Base-by-base conservation (phyloP, 2,888 invertebrate genomes). In the Beris chalybata region DNA sequence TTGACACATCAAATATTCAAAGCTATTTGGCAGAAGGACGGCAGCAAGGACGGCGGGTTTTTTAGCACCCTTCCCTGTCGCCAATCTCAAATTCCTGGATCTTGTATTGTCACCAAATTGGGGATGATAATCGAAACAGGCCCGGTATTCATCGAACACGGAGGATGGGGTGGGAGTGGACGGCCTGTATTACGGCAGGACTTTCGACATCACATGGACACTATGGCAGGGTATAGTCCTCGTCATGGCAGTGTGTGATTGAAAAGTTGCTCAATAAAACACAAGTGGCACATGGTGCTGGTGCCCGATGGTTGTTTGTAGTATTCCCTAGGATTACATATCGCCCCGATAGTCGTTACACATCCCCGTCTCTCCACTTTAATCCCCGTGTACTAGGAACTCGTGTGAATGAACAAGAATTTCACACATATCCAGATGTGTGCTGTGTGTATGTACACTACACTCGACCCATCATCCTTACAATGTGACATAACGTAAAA, bases 351-450 rank as follows among this genome's bases (percentile, higher is more conserved):
- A n/a, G 31, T 31, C 63, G 22, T 52, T 45, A 53, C 30, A 38
- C 31, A 13, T 44, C 22, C 31, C 43, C 64, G 47, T 13, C 43
- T 29, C 38, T 29, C 13, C 43, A 54, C 47, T 47, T 13, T 45
- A 5, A 9, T 38, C 48, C 13, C 12, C n/a, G 9, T 2, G 15
- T 12, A 6, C 48, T 12, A 48, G 5, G 48, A 13, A 4, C 48
- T 38, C 54, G 65, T 65, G 68, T 68, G 68, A 68, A 67, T 67
- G 67, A 67, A 68, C 64, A 15, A 22, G 50, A 59, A 50, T 61
- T 61, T 50, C 65, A 65, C 52, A 67, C 54, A 65, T 50, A 65
- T 50, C 59, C 59, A 65, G 15, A 52, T 65, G 57, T 38, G 38
- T 55, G 56, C 50, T 50, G 50, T 56, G 32, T 9, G 38, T 5